These are phyloP conservation scores for Chlorops oryzae DNA, from an alignment of 1,140 invertebrate species.

Conservation along the genomic window DNA sequence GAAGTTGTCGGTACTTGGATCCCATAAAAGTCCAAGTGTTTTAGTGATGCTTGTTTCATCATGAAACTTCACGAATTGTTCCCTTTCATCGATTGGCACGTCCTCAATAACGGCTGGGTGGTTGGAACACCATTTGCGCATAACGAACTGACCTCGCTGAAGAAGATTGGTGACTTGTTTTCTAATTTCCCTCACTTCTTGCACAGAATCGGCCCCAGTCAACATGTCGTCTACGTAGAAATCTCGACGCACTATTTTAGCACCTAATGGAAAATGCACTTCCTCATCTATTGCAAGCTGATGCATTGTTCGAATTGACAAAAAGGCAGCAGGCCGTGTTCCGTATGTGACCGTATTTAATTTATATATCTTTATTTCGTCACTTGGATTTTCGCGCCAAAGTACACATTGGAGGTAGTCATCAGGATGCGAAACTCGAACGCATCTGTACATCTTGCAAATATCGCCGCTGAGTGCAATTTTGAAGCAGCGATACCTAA, in stretches of 20 bases:
- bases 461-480: slow-evolving; percentile 39
- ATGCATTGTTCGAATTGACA: slow-evolving; percentile 33
- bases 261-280: slow-evolving; percentile 25
- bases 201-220: too few species aligned
- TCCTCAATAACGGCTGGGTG: slow-evolving; percentile 14
- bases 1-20: too few species aligned
- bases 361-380: slow-evolving; percentile 30
- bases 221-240: slow-evolving; percentile 45
- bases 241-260: slow-evolving; percentile 23
- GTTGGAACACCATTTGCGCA: too few species aligned
- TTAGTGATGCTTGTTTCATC: too few species aligned
- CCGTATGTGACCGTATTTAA: slow-evolving; percentile 48
- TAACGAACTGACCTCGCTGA: too few species aligned
- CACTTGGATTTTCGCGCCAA: slow-evolving; percentile 28
- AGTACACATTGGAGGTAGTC: slow-evolving; percentile 44
- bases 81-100: too few species aligned
- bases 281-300: slow-evolving; percentile 33
- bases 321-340: slow-evolving; percentile 37
- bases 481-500: slow-evolving; percentile 24
- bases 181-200: too few species aligned
- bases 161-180: too few species aligned
- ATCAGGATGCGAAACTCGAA: slow-evolving; percentile 31
- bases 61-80: too few species aligned
- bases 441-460: slow-evolving; percentile 47
- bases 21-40: too few species aligned